These are phyloP conservation scores for Meteorus cinctellus DNA, from an alignment of 2,888 invertebrate species.

Conservation along the genomic window DNA sequence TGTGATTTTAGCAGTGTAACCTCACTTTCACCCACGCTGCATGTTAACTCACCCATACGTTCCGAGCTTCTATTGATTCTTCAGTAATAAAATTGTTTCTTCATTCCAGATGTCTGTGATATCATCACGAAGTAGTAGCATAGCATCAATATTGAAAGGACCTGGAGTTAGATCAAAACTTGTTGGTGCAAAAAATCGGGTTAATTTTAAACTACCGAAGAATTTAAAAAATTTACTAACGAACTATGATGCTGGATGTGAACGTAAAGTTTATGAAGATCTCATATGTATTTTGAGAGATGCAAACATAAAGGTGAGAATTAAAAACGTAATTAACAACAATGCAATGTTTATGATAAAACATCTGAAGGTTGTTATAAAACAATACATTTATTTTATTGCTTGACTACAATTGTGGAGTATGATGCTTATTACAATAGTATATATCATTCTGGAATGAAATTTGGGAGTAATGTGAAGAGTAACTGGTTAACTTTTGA, in stretches of 20 bases:
- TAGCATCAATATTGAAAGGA: conserved; percentile 66
- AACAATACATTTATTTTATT: too few species aligned
- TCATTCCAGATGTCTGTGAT: conserved; percentile 68
- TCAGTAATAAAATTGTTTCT: not conserved
- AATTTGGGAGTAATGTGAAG: too few species aligned
- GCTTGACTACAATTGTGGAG: too few species aligned
- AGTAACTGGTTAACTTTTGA: too few species aligned
- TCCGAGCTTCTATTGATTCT: not conserved
- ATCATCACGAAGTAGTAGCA: conserved; percentile 65
- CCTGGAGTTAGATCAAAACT: conserved; percentile 62
- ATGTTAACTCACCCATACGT: not conserved
- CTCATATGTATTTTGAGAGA: conserved; percentile 75
- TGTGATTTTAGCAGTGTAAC: not conserved
- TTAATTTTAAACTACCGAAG: conserved; percentile 74
- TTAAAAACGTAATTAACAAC: not conserved
- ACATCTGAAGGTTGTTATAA: too few species aligned
- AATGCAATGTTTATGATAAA: too few species aligned
- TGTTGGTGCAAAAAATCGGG: conserved; percentile 59
- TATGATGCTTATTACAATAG: too few species aligned
- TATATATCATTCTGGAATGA: too few species aligned
- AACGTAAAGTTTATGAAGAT: conserved; percentile 74
- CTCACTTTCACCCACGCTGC: not conserved
- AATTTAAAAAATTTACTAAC: conserved; percentile 74
- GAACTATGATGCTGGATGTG: conserved; percentile 71
- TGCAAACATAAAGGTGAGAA: conserved; percentile 71